Evolutionary conservation across 2,113 vertebrate genomes (phyloP).

Genomic region (Daboia siamensis): DNA sequence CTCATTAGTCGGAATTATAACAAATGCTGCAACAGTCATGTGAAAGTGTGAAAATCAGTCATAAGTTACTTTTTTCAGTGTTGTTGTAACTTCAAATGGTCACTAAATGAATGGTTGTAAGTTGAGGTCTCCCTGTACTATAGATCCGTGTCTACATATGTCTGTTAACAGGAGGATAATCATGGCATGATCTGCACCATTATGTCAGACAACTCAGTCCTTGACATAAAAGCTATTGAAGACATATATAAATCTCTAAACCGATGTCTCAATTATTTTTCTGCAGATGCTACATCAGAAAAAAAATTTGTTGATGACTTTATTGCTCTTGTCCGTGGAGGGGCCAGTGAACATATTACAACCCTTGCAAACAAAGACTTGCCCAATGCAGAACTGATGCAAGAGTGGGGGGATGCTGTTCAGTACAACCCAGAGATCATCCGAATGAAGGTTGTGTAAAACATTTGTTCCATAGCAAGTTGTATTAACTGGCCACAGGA

Average conservation of each 20-base stretch:
- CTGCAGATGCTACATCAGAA: constrained; percentile 45
- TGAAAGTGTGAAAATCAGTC: not conserved
- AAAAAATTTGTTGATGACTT: constrained; percentile 79
- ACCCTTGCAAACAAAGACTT: constrained; percentile 74
- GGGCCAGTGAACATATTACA: constrained; percentile 78
- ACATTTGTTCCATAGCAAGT: accelerated
- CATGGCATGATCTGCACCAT: not conserved
- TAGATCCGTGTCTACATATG: not conserved
- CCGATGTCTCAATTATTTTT: accelerated
- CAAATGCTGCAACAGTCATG: not conserved
- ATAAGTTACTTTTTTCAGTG: not conserved
- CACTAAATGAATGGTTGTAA: not conserved
- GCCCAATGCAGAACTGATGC: constrained; percentile 80
- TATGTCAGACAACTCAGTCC: not conserved
- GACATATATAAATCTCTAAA: not conserved
- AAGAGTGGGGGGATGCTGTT: constrained; percentile 85
- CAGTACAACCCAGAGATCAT: constrained; percentile 87
- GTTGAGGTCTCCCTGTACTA: not conserved
- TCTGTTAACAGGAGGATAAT: not conserved
- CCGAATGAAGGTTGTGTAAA: constrained; percentile 69
- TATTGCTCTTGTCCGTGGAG: constrained; percentile 74
- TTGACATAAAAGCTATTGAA: not conserved
- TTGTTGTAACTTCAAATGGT: not conserved
- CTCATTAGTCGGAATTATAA: too few species aligned
- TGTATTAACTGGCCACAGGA: not conserved